Conservation (phyloP, 2,113 vertebrate species). For the Pavo muticus region DNA sequence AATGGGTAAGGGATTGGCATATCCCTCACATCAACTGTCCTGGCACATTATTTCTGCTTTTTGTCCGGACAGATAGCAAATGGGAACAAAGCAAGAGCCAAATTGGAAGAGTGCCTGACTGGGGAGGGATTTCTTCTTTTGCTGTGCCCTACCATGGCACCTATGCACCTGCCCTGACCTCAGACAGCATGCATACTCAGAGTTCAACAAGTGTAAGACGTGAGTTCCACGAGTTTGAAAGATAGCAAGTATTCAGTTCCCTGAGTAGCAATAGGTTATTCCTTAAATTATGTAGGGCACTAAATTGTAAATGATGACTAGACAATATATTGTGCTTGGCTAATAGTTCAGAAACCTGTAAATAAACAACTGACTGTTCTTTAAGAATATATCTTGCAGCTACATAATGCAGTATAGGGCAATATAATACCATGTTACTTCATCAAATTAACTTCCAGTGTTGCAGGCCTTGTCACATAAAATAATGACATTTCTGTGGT, state of each 20-base stretch:
- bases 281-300: background rate
- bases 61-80: background rate
- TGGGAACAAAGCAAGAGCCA: background rate
- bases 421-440: background rate
- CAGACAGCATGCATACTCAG: background rate
- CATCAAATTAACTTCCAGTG: background rate
- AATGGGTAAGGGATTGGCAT: background rate
- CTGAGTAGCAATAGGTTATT: background rate
- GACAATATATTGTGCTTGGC: background rate
- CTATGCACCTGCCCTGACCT: accelerated
- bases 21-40: background rate
- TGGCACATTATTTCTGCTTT: background rate
- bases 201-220: accelerated
- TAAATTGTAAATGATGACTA: background rate
- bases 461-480: background rate
- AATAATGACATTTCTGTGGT: background rate
- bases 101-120: background rate
- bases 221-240: background rate
- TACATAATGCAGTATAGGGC: background rate
- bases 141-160: accelerated
- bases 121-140: background rate
- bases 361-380: background rate
- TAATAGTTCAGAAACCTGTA: background rate
- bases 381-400: background rate
- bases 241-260: background rate